Evolutionary conservation across 2,888 invertebrate genomes (phyloP).

Genomic region (Cephus sareptanus): DNA sequence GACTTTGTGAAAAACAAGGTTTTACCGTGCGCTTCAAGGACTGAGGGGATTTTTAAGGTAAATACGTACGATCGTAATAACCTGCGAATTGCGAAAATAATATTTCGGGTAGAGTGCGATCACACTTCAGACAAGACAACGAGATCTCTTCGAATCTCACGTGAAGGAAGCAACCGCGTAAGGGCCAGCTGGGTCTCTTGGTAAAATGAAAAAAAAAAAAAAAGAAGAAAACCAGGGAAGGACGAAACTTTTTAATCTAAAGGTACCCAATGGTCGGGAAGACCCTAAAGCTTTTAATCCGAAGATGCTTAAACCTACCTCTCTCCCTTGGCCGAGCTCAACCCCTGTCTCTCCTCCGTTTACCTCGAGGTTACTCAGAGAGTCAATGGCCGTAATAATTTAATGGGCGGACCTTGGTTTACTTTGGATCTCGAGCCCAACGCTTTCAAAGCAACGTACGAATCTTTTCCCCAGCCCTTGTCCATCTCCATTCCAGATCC

Average conservation of each 20-base stretch:
- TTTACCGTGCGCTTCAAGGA: neutral
- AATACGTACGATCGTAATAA: neutral
- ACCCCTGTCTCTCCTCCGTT: constrained; percentile 9
- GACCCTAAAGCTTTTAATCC: constrained; percentile 46
- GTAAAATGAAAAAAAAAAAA: constrained; percentile 12
- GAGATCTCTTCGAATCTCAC: neutral
- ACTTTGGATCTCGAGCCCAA: neutral
- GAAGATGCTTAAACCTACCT: constrained; percentile 32
- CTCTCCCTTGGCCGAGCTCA: constrained; percentile 16
- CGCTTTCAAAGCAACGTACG: neutral
- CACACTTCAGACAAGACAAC: neutral
- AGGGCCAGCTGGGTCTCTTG: neutral
- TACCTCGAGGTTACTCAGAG: constrained; percentile 26
- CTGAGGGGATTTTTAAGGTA: neutral
- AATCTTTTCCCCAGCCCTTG: neutral
- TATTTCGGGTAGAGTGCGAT: neutral
- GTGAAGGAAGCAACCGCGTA: neutral
- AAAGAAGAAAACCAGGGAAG: neutral
- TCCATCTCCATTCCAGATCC: neutral
- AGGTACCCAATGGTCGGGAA: constrained; percentile 38
- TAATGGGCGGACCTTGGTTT: constrained; percentile 29
- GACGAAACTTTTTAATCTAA: constrained; percentile 38
- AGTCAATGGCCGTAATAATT: constrained; percentile 43
- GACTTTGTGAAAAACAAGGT: neutral
- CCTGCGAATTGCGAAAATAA: neutral